These are phyloP conservation scores for Protaetia brevitarsis DNA, from an alignment of 1,140 invertebrate species.

Conservation along the genomic window DNA sequence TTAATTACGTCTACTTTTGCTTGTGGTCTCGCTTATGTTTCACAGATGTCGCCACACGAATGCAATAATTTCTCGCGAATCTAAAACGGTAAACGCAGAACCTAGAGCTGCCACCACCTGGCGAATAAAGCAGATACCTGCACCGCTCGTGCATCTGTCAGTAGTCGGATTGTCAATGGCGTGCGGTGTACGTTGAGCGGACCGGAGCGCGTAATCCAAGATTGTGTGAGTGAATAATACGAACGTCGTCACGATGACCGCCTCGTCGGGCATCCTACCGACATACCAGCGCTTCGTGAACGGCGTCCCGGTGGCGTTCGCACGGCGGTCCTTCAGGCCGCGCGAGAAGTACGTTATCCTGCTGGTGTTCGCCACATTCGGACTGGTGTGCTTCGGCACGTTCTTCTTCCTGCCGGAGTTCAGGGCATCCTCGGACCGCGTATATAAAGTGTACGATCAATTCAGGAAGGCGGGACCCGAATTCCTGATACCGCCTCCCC, in stretches of 20 bases:
- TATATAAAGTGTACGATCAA: constrained; percentile 80
- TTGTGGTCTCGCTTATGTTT: no score
- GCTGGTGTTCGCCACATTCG: constrained; percentile 82
- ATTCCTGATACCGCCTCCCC: constrained; percentile 80
- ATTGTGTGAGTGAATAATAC: no score
- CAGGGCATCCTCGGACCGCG: constrained; percentile 71
- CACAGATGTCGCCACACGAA: no score
- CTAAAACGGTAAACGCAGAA: no score
- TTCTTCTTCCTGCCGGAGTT: constrained; percentile 93
- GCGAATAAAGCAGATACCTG: constrained; percentile 7
- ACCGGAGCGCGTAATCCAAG: background rate
- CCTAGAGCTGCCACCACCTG: no score
- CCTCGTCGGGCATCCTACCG: constrained; percentile 65
- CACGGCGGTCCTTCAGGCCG: constrained; percentile 75
- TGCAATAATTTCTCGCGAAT: no score
- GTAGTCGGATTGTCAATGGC: background rate
- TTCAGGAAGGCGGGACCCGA: constrained; percentile 86
- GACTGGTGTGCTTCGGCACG: constrained; percentile 85
- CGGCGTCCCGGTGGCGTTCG: constrained; percentile 71
- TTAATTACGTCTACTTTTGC: no score
- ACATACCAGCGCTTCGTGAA: constrained; percentile 77
- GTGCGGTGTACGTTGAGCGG: background rate
- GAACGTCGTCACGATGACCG: constrained; percentile 34
- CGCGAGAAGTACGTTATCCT: constrained; percentile 88
- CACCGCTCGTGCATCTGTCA: background rate